phyloP scores from a whole-genome alignment of 92 coral and sea anemone species.

The Paramuricea clavata region DNA sequence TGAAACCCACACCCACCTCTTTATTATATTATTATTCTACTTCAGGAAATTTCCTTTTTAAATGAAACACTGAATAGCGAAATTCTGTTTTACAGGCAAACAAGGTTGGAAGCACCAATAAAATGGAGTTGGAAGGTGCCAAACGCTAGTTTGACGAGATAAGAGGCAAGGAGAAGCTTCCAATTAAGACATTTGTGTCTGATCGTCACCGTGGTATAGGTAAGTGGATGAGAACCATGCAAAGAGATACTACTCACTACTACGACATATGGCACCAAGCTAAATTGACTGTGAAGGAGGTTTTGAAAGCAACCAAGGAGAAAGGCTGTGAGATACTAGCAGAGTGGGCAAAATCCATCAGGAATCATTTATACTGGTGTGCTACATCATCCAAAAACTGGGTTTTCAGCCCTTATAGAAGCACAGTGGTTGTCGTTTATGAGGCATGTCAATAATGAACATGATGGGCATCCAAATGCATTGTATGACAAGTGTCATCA shows the following conservation, averaged over 20 bases:
- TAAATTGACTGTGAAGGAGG: neutral
- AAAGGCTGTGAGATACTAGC: neutral
- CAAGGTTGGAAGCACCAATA: too few species aligned
- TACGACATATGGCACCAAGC: neutral
- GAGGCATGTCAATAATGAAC: conserved; percentile 5
- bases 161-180: conserved; percentile 2
- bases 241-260: conserved; percentile 21
- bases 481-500: neutral
- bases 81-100: neutral
- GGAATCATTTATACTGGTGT: too few species aligned
- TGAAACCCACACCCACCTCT: too few species aligned
- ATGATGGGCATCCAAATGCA: neutral
- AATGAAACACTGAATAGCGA: neutral
- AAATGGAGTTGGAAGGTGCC: conserved; percentile 27
- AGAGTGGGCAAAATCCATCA: neutral
- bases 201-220: neutral
- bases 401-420: too few species aligned
- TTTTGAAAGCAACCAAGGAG: neutral
- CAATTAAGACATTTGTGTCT: conserved; percentile 33
- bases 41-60: too few species aligned
- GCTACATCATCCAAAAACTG: too few species aligned
- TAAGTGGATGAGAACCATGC: conserved; percentile 42
- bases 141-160: conserved; percentile 15
- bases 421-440: neutral
- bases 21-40: too few species aligned